Conservation (phyloP, 2,797 vertebrate species). For the Bradypus variegatus region DNA sequence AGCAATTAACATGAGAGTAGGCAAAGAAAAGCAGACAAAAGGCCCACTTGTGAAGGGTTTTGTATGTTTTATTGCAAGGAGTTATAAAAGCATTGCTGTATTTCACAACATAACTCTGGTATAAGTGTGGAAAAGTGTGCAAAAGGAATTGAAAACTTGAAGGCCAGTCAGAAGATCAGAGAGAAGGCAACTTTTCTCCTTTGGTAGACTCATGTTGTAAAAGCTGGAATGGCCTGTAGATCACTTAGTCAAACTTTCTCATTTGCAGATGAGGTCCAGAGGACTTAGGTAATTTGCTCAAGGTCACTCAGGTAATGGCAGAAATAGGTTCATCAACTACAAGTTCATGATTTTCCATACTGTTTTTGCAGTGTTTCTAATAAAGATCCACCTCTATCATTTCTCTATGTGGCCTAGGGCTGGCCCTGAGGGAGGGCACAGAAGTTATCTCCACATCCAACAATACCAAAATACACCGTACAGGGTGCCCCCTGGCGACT, state of each 20-base stretch:
- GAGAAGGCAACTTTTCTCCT: not conserved
- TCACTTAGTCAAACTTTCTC: not conserved
- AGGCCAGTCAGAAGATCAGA: not conserved
- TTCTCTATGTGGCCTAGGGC: not conserved
- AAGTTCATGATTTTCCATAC: not conserved
- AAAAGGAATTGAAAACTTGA: not conserved
- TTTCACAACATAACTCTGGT: not conserved
- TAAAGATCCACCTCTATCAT: not conserved
- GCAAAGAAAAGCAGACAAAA: not conserved
- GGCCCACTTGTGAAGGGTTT: not conserved
- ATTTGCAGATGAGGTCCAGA: not conserved
- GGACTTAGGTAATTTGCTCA: not conserved
- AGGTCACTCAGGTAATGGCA: not conserved
- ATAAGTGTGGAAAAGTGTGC: not conserved
- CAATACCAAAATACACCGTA: not conserved
- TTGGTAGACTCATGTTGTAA: not conserved
- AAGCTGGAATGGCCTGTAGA: not conserved
- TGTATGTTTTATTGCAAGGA: not conserved
- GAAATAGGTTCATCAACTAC: not conserved
- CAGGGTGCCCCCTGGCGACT: not conserved
- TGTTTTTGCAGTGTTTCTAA: not conserved
- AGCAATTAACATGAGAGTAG: not conserved
- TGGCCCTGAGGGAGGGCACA: not conserved
- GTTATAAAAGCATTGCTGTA: not conserved
- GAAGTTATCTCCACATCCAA: not conserved